Evolutionary conservation across 2,888 invertebrate genomes (phyloP).

Genomic region (Oxytorus armatus): DNA sequence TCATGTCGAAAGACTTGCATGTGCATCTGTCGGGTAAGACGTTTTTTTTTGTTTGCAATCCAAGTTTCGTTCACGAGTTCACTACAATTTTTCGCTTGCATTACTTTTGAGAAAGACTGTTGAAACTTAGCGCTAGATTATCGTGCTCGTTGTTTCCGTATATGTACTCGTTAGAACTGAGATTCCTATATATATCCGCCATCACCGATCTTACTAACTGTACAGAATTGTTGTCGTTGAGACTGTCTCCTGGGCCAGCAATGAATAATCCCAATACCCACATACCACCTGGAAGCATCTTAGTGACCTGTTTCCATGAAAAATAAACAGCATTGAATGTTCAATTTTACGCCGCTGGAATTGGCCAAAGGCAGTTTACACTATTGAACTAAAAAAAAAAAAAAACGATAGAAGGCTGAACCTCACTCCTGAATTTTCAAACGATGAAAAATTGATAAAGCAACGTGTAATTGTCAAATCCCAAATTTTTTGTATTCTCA

Average conservation of each 20-base stretch:
- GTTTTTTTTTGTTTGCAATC: background rate
- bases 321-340: conserved; percentile 10
- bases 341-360: background rate
- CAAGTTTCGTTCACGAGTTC: conserved; percentile 4
- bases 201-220: conserved; percentile 87
- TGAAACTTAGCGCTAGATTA: conserved; percentile 87
- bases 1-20: conserved; percentile 88
- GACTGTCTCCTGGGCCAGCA: conserved; percentile 88
- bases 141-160: conserved; percentile 88
- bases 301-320: conserved; percentile 89
- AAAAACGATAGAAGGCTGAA: too few species aligned
- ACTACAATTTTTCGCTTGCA: background rate
- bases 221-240: conserved; percentile 86
- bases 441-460: conserved; percentile 25
- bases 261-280: conserved; percentile 93
- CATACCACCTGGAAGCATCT: conserved; percentile 96
- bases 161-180: conserved; percentile 86
- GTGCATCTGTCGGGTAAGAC: conserved; percentile 84
- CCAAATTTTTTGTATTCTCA: conserved; percentile 65
- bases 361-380: too few species aligned
- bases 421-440: too few species aligned
- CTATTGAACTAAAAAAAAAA: too few species aligned
- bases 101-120: conserved; percentile 85
- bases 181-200: conserved; percentile 86
- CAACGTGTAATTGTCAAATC: background rate